Conservation (phyloP, 2,888 invertebrate genomes). For the Luffia ferchaultella region DNA sequence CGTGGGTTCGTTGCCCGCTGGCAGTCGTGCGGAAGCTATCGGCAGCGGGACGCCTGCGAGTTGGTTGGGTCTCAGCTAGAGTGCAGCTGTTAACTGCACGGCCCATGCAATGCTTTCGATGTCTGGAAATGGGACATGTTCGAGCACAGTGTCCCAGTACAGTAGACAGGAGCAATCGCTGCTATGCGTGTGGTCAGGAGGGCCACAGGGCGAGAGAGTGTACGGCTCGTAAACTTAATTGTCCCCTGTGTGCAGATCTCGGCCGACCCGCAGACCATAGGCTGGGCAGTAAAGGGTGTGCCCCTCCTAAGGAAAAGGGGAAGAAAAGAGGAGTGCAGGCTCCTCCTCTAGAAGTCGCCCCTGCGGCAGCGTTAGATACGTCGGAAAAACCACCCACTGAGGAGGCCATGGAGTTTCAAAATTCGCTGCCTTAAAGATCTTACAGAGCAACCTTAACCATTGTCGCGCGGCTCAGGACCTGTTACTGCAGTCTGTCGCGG, state of each 20-base stretch:
- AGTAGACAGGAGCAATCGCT: no score
- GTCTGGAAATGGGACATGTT: no score
- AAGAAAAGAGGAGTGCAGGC: background rate
- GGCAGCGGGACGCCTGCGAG: background rate
- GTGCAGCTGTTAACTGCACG: no score
- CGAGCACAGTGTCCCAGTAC: no score
- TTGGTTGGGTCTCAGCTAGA: no score
- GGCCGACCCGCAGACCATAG: background rate
- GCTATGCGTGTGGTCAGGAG: no score
- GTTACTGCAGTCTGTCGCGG: slow-evolving; percentile 6
- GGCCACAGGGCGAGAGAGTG: no score
- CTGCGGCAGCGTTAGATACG: background rate
- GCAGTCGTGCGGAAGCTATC: background rate
- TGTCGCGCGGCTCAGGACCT: no score
- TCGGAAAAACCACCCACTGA: background rate
- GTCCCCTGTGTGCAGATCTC: background rate
- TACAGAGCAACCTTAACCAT: slow-evolving; percentile 3
- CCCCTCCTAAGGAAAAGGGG: background rate
- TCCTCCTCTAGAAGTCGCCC: background rate
- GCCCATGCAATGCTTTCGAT: no score
- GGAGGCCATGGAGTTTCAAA: no score
- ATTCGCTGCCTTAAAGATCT: background rate
- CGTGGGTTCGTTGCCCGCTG: slow-evolving; percentile 5
- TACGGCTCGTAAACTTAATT: no score
- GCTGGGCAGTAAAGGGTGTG: background rate